phyloP scores from a whole-genome alignment of 2,113 vertebrate genomes.

The Peromyscus maniculatus region DNA sequence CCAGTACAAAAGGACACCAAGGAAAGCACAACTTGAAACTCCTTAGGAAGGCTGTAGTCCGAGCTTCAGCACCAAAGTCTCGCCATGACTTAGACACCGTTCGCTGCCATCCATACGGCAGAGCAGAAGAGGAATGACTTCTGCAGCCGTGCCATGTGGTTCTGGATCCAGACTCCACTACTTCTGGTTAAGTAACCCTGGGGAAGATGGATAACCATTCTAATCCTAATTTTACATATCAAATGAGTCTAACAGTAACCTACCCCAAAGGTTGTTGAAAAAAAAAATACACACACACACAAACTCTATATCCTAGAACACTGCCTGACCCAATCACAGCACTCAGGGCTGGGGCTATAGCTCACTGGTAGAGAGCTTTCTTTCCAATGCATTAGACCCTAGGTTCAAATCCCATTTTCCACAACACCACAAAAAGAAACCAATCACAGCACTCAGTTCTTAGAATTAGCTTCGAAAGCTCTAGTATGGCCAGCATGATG shows the following conservation, averaged over 20 bases:
- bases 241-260: background rate
- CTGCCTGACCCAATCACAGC: background rate
- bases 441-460: background rate
- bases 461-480: constrained; percentile 36
- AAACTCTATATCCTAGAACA: background rate
- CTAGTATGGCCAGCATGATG: background rate
- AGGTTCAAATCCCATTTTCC: background rate
- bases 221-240: constrained; percentile 35
- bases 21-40: constrained; percentile 30
- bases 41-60: background rate
- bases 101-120: rapidly evolving
- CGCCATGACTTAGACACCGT: background rate
- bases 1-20: constrained; percentile 14
- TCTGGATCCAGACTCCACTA: background rate
- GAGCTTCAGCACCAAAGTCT: background rate
- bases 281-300: background rate
- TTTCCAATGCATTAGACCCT: background rate
- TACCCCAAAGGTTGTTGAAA: background rate
- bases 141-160: background rate
- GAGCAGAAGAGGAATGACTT: background rate
- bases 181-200: background rate
- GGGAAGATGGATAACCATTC: background rate
- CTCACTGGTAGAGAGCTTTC: background rate
- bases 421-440: background rate
- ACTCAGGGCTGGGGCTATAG: background rate